A percentile compares a stretch with the other conserved stretches of the same genome.
These are phyloP conservation scores for Branchipolynoe longqiensis DNA, from an alignment of 2,888 invertebrate species.

Conservation along the genomic window DNA sequence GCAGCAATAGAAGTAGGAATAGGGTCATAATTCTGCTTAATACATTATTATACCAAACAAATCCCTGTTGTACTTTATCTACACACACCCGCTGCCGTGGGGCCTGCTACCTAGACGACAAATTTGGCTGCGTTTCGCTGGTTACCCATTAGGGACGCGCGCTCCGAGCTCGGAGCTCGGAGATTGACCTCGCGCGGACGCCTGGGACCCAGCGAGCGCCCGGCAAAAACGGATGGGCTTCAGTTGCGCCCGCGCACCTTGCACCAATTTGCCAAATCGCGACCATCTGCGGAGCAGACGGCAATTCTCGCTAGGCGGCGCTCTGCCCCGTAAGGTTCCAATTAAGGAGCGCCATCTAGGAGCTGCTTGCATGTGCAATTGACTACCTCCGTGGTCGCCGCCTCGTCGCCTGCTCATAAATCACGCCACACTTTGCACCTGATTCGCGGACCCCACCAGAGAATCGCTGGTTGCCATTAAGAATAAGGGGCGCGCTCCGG, in stretches of 20 bases:
- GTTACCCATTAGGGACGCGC: too few relatives aligned
- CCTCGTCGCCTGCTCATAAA: slow-evolving; percentile 17
- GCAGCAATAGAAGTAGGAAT: too few relatives aligned
- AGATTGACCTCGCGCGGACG: neutral
- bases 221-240: slow-evolving; percentile 42
- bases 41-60: too few relatives aligned
- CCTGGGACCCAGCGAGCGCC: slow-evolving; percentile 3
- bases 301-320: neutral
- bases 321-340: slow-evolving; percentile 36
- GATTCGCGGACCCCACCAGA: neutral
- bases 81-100: too few relatives aligned
- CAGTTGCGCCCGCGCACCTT: slow-evolving; percentile 33
- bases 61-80: too few relatives aligned
- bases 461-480: slow-evolving; percentile 2
- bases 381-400: slow-evolving; percentile 36
- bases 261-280: slow-evolving; percentile 43
- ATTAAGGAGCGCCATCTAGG: slow-evolving; percentile 32
- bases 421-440: slow-evolving; percentile 46
- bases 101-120: too few relatives aligned
- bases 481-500: too few relatives aligned
- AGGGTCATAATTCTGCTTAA: too few relatives aligned
- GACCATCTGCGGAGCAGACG: slow-evolving; percentile 20
- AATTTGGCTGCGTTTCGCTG: too few relatives aligned
- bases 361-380: slow-evolving; percentile 33
- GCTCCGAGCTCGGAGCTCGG: too few relatives aligned